A percentile compares a stretch with the other conserved stretches of the same genome.
Evolutionary conservation across 1,140 invertebrate species (phyloP).

Genomic region (Piezodorus guildinii): DNA sequence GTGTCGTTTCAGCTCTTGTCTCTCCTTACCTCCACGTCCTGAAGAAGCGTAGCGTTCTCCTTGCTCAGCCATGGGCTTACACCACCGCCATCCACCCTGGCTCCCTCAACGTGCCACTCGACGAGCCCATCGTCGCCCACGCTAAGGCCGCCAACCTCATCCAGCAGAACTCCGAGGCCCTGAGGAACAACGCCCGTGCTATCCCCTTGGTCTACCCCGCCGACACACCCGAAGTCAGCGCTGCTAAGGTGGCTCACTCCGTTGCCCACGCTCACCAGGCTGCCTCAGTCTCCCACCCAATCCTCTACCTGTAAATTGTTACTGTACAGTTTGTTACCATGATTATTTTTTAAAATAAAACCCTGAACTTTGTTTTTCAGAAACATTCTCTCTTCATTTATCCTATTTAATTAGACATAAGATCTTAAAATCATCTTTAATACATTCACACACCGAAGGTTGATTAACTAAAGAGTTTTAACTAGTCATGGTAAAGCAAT

Average conservation of each 20-base stretch:
- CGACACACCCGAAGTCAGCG: slow-evolving; percentile 37
- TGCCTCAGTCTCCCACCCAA: slow-evolving; percentile 31
- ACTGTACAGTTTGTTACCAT: no score
- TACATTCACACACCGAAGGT: no score
- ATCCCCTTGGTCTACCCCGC: slow-evolving; percentile 21
- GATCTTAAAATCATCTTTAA: no score
- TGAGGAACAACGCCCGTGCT: slow-evolving; percentile 13
- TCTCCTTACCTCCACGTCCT: slow-evolving; percentile 12
- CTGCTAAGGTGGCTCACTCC: slow-evolving; percentile 39
- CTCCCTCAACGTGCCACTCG: not conserved
- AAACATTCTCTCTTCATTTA: not conserved
- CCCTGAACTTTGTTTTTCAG: not conserved
- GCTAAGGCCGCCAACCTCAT: slow-evolving; percentile 6
- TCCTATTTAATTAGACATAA: no score
- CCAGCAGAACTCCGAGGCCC: slow-evolving; percentile 12
- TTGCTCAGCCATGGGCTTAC: not conserved
- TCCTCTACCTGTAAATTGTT: not conserved
- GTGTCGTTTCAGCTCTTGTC: not conserved
- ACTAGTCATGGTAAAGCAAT: no score
- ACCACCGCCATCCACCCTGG: slow-evolving; percentile 27
- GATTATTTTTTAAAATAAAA: no score
- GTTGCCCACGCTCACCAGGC: slow-evolving; percentile 21
- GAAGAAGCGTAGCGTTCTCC: not conserved
- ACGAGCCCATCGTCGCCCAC: slow-evolving; percentile 15
- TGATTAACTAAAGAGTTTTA: no score